phyloP scores from a whole-genome alignment of 1,140 invertebrate genomes.

The Panagrolaimus sp. region DNA sequence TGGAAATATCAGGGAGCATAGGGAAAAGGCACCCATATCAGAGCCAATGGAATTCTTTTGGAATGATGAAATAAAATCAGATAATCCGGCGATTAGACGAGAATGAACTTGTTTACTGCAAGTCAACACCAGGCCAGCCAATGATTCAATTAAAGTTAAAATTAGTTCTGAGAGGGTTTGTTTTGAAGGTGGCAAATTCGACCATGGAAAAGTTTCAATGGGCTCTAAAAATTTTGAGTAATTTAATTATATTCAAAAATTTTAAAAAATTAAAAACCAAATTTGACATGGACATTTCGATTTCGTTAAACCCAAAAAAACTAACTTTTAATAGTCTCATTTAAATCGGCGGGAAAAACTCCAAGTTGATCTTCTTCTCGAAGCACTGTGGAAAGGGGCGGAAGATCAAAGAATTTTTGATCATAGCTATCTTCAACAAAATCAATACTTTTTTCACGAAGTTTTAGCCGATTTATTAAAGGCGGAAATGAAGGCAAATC shows the following conservation, averaged over 20 bases:
- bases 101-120: neutral
- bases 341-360: neutral
- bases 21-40: neutral
- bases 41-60: neutral
- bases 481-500: neutral
- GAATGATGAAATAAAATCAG: constrained; percentile 1
- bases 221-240: no score
- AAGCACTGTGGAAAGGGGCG: neutral
- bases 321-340: no score
- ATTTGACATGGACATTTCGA: no score
- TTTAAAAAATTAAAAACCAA: no score
- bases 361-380: neutral
- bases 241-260: no score
- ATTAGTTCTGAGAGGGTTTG: neutral
- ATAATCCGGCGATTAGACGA: neutral
- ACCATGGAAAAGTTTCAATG: neutral
- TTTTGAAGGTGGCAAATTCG: neutral
- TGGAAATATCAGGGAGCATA: constrained; percentile 5
- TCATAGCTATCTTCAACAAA: neutral
- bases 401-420: neutral
- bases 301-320: no score
- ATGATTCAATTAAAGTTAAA: neutral
- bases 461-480: neutral
- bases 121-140: neutral
- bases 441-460: neutral